These are phyloP conservation scores for Amniataba percoides DNA, from an alignment of 2,797 vertebrate species.

Conservation along the genomic window DNA sequence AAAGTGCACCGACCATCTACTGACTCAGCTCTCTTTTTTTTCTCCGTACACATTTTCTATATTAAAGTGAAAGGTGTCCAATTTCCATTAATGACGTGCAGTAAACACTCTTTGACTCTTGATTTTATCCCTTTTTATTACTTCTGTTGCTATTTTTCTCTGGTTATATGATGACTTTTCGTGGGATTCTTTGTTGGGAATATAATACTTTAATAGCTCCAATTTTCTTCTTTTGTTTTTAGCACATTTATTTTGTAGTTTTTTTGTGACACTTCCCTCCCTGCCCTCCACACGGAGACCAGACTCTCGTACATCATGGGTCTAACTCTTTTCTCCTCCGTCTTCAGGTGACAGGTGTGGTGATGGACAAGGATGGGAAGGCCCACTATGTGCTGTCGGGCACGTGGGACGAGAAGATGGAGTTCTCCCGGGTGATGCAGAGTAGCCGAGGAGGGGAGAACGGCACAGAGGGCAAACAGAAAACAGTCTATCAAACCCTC, in stretches of 20 bases:
- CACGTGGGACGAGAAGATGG: constrained; percentile 98
- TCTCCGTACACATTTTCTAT: not conserved
- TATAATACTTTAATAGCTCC: not conserved
- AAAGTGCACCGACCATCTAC: not conserved
- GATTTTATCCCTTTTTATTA: not conserved
- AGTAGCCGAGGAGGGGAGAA: constrained; percentile 89
- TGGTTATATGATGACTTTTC: no score
- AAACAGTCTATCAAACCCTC: constrained; percentile 87
- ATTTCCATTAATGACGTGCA: no score
- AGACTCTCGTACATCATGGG: not conserved
- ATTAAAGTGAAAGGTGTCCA: not conserved
- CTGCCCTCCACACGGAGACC: not conserved
- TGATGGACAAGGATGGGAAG: constrained; percentile 91
- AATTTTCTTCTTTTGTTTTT: not conserved
- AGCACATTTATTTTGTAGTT: not conserved
- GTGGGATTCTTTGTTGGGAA: not conserved
- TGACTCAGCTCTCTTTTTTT: not conserved
- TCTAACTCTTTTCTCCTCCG: not conserved
- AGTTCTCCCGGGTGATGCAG: constrained; percentile 91
- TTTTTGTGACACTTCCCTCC: not conserved
- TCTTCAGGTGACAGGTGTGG: constrained; percentile 93
- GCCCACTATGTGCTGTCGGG: constrained; percentile 93
- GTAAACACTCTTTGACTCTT: no score
- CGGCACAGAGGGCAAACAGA: constrained; percentile 89
- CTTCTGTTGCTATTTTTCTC: not conserved